A percentile compares a stretch with the other conserved stretches of the same genome.
Conservation (phyloP, 2,888 invertebrate genomes). For the Pelosia muscerda region DNA sequence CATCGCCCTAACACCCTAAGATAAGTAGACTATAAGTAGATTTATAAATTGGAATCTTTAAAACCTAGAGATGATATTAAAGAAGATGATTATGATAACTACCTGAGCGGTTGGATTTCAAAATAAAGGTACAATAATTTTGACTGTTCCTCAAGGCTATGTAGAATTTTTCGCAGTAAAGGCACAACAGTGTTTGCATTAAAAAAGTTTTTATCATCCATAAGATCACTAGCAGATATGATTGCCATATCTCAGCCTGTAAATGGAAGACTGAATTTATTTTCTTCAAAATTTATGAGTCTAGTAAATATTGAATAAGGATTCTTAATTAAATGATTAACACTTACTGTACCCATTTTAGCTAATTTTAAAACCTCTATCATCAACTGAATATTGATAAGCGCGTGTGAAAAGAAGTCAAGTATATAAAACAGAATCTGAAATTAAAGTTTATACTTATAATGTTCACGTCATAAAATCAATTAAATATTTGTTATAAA, state of each 20-base stretch:
- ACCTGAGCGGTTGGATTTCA: conserved; percentile 23
- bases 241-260: neutral
- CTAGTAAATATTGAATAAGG: neutral
- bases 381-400: conserved; percentile 12
- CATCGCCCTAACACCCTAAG: no score
- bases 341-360: neutral
- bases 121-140: conserved; percentile 20
- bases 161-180: conserved; percentile 28
- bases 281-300: neutral
- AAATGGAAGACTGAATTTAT: neutral
- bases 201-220: conserved; percentile 19
- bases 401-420: conserved; percentile 9
- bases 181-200: conserved; percentile 10
- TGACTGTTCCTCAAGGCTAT: conserved; percentile 21
- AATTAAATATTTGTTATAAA: neutral
- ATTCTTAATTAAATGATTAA: neutral
- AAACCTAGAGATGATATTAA: no score
- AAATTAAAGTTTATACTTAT: conserved; percentile 2
- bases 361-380: conserved; percentile 12
- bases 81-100: no score
- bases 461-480: neutral
- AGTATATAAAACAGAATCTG: conserved; percentile 25
- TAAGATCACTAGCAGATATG: neutral
- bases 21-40: no score
- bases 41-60: no score